Conservation (phyloP, 2,113 vertebrate species). For the mouse (Mus musculus) region GRCm39 chr7:37618001-37618500, state of each 20-base stretch:
- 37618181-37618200: neutral
- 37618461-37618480: neutral
- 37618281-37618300: too few species aligned
- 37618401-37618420: neutral
- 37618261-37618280: neutral
- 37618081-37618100: too few species aligned
- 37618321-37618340: rapidly evolving
- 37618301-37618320: neutral
- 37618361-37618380: too few species aligned
- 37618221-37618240: neutral
- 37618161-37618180: neutral
- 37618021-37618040: too few species aligned
- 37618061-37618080: neutral
- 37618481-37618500: slow-evolving; percentile 48
- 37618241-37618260: neutral
- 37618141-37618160: rapidly evolving
- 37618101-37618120: neutral
- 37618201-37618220: too few species aligned
- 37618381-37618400: too few species aligned
- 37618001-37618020: neutral
- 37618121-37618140: neutral
- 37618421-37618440: neutral
- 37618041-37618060: neutral
- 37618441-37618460: neutral
- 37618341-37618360: rapidly evolving